Conservation (phyloP, 2,797 vertebrate genomes). For the Valencia hispanica region DNA sequence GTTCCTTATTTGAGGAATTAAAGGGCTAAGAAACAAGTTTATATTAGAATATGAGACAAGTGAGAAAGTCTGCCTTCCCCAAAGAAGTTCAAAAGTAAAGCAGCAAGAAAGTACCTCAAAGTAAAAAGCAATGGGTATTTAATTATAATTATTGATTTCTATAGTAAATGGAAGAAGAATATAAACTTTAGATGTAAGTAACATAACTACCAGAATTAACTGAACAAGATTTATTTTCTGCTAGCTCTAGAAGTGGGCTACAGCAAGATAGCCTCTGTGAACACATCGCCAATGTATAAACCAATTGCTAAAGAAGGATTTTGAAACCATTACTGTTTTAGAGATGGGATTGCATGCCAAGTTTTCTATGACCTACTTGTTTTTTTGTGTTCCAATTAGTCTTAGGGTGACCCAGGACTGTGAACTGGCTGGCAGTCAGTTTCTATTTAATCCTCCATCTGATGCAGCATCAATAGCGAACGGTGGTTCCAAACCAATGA, state of each 20-base stretch:
- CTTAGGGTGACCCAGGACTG: not conserved
- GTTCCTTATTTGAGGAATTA: not conserved
- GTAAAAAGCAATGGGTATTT: too few species aligned
- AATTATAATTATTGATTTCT: not conserved
- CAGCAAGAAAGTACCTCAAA: not conserved
- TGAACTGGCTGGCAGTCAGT: not conserved
- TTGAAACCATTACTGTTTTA: not conserved
- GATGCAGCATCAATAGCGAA: not conserved
- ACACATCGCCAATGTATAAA: not conserved
- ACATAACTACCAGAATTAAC: not conserved
- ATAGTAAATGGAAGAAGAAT: not conserved
- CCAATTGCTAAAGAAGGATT: conserved; percentile 1
- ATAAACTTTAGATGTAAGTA: not conserved
- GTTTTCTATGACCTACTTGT: not conserved
- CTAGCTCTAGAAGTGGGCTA: not conserved
- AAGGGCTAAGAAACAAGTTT: not conserved
- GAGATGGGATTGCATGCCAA: not conserved
- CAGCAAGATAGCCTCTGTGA: not conserved
- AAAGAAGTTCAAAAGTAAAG: not conserved
- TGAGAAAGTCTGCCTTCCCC: not conserved
- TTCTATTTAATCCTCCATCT: not conserved
- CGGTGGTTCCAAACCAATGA: not conserved
- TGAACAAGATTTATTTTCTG: not conserved
- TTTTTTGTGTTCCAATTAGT: not conserved
- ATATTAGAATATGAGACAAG: not conserved